A percentile compares a stretch with the other conserved stretches of the same genome.
Evolutionary conservation across 2,113 vertebrate species (phyloP).

Genomic region (Vidua macroura): DNA sequence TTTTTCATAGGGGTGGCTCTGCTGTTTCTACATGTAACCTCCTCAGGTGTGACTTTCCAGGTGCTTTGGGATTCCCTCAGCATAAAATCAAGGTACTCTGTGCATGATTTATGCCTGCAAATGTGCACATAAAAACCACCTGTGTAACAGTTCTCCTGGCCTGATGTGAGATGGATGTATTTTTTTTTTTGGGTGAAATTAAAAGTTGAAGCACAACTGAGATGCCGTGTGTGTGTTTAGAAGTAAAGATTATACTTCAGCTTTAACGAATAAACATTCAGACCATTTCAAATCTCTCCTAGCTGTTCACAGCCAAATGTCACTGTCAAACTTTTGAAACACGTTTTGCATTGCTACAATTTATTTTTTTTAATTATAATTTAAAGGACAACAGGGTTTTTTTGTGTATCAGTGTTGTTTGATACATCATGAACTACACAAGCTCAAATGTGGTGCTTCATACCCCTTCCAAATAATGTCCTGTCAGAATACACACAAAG

Average conservation of each 20-base stretch:
- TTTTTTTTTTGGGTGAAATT: background rate
- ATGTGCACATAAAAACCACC: background rate
- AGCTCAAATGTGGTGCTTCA: background rate
- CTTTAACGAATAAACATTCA: background rate
- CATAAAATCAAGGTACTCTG: fast-evolving
- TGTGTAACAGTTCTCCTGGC: background rate
- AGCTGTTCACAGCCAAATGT: background rate
- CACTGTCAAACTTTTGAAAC: background rate
- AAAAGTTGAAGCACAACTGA: background rate
- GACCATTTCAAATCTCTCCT: background rate
- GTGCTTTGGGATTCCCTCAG: background rate
- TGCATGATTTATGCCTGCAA: background rate
- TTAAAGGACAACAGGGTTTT: background rate
- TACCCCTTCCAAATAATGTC: background rate
- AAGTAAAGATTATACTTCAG: background rate
- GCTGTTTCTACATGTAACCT: background rate
- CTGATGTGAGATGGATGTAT: background rate
- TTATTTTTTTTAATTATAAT: too few species aligned
- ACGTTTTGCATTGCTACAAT: background rate
- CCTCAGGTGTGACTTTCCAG: background rate
- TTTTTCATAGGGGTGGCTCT: background rate
- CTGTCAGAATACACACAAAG: background rate
- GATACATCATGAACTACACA: background rate
- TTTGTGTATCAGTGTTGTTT: background rate
- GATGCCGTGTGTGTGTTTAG: background rate